Percentiles rank a stretch among this genome's conserved stretches.
Evolutionary conservation across 1,140 invertebrate genomes (phyloP).

Genomic region (Cotesia chilonis): DNA sequence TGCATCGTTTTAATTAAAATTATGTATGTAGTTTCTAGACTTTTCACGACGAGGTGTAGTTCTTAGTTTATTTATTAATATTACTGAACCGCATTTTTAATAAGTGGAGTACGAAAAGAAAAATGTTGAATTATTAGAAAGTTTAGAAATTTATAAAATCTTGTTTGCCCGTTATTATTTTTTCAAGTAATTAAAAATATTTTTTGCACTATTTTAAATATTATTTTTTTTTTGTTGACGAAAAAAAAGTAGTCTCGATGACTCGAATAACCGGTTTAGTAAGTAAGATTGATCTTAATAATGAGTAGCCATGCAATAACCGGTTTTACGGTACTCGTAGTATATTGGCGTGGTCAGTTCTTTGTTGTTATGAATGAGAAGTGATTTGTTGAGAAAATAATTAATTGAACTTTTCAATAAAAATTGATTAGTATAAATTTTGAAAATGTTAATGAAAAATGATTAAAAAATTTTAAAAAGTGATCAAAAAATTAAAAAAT

Average conservation of each 20-base stretch:
- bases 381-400: conserved; percentile 17
- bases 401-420: background rate
- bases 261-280: background rate
- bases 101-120: background rate
- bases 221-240: background rate
- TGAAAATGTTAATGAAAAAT: background rate
- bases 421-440: background rate
- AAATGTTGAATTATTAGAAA: conserved; percentile 11
- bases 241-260: conserved; percentile 1
- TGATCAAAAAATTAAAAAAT: too few species aligned
- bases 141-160: background rate
- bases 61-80: conserved; percentile 11
- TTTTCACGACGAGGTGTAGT: conserved; percentile 44
- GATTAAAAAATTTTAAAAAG: background rate
- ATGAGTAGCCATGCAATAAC: conserved; percentile 43
- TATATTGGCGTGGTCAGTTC: conserved; percentile 38
- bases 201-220: background rate
- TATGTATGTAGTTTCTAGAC: conserved; percentile 33
- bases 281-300: background rate
- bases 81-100: background rate
- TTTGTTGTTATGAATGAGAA: conserved; percentile 55
- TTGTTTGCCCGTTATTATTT: background rate
- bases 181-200: background rate
- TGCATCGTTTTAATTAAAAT: background rate
- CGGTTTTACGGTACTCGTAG: conserved; percentile 50